phyloP scores from a whole-genome alignment of 2,888 invertebrate species.

The Philopedon plagiatum region DNA sequence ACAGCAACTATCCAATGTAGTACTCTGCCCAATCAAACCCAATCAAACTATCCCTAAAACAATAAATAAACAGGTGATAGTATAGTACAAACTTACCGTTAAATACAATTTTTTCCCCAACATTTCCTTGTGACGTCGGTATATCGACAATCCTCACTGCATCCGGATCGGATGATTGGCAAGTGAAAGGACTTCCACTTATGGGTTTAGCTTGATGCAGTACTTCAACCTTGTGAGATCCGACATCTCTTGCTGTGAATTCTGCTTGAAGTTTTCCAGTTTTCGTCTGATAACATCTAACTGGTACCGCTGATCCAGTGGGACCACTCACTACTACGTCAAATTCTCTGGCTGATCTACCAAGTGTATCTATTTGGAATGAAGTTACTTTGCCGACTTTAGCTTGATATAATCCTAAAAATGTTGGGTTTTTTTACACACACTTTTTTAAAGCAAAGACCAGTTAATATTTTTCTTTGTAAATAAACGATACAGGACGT shows the following conservation, averaged over 20 bases:
- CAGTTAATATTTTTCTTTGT: too few species aligned
- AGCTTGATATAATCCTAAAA: slow-evolving; percentile 86
- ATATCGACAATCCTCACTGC: slow-evolving; percentile 85
- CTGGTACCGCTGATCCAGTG: slow-evolving; percentile 67
- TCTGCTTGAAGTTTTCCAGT: slow-evolving; percentile 96
- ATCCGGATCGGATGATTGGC: slow-evolving; percentile 91
- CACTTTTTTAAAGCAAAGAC: too few species aligned
- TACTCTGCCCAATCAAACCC: too few species aligned
- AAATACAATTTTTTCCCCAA: slow-evolving; percentile 87
- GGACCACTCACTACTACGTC: slow-evolving; percentile 85
- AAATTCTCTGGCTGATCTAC: slow-evolving; percentile 88
- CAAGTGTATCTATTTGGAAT: slow-evolving; percentile 91
- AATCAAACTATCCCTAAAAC: too few species aligned
- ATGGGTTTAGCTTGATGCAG: slow-evolving; percentile 91
- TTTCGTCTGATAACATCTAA: slow-evolving; percentile 94
- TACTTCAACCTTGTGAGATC: slow-evolving; percentile 82
- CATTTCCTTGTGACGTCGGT: slow-evolving; percentile 82
- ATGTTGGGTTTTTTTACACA: not conserved
- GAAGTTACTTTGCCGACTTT: slow-evolving; percentile 86
- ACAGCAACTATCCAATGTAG: too few species aligned
- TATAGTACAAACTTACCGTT: slow-evolving; percentile 72
- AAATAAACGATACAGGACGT: too few species aligned
- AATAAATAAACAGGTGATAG: too few species aligned
- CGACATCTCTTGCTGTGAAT: slow-evolving; percentile 86
- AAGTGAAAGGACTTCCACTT: slow-evolving; percentile 93